Base-by-base conservation (phyloP, 1,140 invertebrate species). In the Drosophila nikananu region DNA sequence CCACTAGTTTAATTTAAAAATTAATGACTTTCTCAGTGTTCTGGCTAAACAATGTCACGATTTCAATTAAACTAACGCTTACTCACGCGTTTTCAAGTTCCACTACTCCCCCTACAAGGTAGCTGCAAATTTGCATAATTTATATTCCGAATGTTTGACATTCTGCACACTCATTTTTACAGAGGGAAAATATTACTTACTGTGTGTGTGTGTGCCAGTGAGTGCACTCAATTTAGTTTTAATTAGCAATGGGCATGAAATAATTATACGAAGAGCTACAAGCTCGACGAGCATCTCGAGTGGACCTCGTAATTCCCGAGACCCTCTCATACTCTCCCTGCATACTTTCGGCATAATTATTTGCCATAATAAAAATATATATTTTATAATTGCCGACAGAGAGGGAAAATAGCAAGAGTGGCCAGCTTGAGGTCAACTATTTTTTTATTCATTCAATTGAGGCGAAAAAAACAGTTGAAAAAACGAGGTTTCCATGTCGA, bases 191-290 rank as follows among this genome's bases (percentile, higher is more conserved):
- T 39, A 23, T 25, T 37, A 37, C 52, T 55, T 32, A 13, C 51
- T 60, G 42, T 42, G 25, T 44, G n/a, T 54, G 54, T 48, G 27
- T 61, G 21, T 30, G n/a, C 17, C 41, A 58, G 23, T 61, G n/a
- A 27, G 49, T 80, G 80, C 75, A 90, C 79, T 90, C 86, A 90
- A 90, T 89, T 89, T 89, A 89, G 81, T 86, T 90, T 89, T 90
- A 89, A 89, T 89, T 89, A 86, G 86, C 86, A 89, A 86, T 89
- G 71, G 80, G 86, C 86, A 90, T 86, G 67, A 80, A 90, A 84
- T 90, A 84, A 90, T 89, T 89, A 67, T 89, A 84, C 63, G 66
- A 79, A 78, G 71, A 89, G 81, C 84, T 61, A 89, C 74, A 84
- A 90, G 72, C 81, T 89, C 73, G 74, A 68, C 73, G 65, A 71